Evolutionary conservation across 2,888 invertebrate genomes (phyloP).

Genomic region (Drosophila infuscata): DNA sequence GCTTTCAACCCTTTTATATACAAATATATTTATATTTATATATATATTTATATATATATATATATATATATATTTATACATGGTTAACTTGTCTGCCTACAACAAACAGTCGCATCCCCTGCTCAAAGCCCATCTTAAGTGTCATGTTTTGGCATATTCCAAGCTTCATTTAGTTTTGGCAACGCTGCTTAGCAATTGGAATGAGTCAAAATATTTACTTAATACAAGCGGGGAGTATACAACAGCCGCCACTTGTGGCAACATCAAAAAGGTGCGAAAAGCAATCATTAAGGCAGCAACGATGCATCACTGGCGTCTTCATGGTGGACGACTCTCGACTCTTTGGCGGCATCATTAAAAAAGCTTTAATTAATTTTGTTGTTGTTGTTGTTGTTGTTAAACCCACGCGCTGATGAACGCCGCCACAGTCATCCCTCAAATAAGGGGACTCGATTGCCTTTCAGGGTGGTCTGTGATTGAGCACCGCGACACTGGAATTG

Average conservation of each 20-base stretch:
- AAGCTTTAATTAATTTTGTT: conserved; percentile 71
- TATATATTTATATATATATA: neutral
- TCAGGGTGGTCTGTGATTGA: conserved; percentile 64
- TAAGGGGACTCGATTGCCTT: conserved; percentile 34
- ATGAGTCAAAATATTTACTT: conserved; percentile 77
- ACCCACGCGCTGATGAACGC: conserved; percentile 49
- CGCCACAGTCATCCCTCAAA: conserved; percentile 68
- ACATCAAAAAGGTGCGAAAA: conserved; percentile 74
- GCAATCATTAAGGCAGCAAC: conserved; percentile 69
- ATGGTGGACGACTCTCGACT: neutral
- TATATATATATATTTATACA: neutral
- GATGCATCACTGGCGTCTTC: conserved; percentile 29
- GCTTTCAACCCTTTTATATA: conserved; percentile 39
- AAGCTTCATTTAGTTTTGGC: conserved; percentile 15
- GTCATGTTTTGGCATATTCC: conserved; percentile 21
- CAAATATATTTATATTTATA: neutral
- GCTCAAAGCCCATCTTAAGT: neutral
- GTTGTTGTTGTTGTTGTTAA: conserved; percentile 14
- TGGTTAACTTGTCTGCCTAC: neutral
- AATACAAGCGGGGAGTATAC: conserved; percentile 49
- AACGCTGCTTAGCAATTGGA: conserved; percentile 41
- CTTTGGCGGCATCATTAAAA: conserved; percentile 75
- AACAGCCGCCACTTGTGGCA: conserved; percentile 24
- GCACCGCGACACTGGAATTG: conserved; percentile 26
- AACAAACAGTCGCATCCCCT: neutral